phyloP scores from a whole-genome alignment of 23 tunicate genomes.

The Phallusia fumigata region DNA sequence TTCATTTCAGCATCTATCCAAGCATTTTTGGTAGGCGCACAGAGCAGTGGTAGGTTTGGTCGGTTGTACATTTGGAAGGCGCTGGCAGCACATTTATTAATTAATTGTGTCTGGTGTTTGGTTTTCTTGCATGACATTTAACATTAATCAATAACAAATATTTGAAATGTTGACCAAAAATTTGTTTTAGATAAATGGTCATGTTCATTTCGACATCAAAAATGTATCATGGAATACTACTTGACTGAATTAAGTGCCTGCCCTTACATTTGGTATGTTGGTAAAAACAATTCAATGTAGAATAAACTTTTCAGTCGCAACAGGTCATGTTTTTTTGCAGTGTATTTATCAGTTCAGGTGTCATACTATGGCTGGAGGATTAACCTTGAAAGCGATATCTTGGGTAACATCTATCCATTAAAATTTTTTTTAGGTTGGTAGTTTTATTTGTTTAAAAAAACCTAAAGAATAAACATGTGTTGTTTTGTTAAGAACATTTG shows the following conservation, averaged over 20 bases:
- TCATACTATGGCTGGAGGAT: neutral
- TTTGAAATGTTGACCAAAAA: no score
- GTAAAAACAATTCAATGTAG: neutral
- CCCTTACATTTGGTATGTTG: neutral
- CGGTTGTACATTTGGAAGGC: neutral
- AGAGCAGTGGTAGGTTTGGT: neutral
- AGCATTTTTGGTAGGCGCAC: no score
- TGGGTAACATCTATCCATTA: neutral
- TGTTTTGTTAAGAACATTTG: neutral
- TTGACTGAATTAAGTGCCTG: neutral
- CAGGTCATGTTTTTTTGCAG: neutral
- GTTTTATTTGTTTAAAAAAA: neutral
- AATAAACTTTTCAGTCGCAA: no score
- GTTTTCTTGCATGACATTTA: neutral
- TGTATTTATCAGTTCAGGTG: neutral
- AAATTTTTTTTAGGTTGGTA: neutral
- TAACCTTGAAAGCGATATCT: neutral
- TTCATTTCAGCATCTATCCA: neutral
- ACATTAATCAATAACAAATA: no score
- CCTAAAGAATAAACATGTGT: neutral
- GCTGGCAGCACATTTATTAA: neutral
- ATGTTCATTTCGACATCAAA: neutral
- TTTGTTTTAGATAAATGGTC: conserved; percentile 1
- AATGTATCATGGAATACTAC: neutral
- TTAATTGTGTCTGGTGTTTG: neutral